Evolutionary conservation across 1,140 invertebrate genomes (phyloP).

Genomic region (Drosophila asahinai): DNA sequence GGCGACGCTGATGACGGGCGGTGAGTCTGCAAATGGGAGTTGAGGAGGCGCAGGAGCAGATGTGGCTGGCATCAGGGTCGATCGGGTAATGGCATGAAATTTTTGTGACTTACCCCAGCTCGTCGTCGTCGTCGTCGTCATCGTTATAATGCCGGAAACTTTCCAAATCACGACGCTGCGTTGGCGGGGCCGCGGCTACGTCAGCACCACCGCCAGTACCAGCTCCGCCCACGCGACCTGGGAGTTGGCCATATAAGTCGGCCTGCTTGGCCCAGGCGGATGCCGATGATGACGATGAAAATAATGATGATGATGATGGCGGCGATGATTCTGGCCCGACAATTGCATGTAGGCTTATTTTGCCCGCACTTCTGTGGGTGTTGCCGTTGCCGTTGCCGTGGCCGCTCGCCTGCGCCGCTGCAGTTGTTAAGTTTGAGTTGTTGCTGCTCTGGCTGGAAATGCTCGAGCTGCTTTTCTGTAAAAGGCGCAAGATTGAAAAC

Average conservation of each 20-base stretch:
- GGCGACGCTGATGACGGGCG: conserved; percentile 77
- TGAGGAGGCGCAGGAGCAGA: not conserved
- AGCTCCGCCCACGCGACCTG: conserved; percentile 65
- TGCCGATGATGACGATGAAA: conserved; percentile 50
- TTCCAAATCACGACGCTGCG: conserved; percentile 84
- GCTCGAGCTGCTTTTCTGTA: conserved; percentile 84
- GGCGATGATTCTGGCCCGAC: conserved; percentile 70
- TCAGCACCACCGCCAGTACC: conserved; percentile 33
- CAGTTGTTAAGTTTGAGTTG: conserved; percentile 76
- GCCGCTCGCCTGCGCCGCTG: conserved; percentile 48
- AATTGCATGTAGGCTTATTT: conserved; percentile 85
- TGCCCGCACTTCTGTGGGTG: conserved; percentile 81
- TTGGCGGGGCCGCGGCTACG: conserved; percentile 64
- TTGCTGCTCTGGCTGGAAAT: conserved; percentile 82
- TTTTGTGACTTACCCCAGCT: conserved; percentile 78
- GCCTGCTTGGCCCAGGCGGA: conserved; percentile 73
- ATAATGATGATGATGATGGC: conserved; percentile 54
- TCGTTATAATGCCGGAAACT: conserved; percentile 84
- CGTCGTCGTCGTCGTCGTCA: conserved; percentile 62
- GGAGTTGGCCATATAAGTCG: conserved; percentile 77
- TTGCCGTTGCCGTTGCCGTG: conserved; percentile 48
- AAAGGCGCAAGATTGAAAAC: conserved; percentile 41
- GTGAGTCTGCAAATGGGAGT: conserved; percentile 54
- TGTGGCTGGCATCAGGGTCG: conserved; percentile 39
- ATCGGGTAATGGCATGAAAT: conserved; percentile 62